Conservation (phyloP, 2,113 vertebrate species). For the Ochotona curzoniae region DNA sequence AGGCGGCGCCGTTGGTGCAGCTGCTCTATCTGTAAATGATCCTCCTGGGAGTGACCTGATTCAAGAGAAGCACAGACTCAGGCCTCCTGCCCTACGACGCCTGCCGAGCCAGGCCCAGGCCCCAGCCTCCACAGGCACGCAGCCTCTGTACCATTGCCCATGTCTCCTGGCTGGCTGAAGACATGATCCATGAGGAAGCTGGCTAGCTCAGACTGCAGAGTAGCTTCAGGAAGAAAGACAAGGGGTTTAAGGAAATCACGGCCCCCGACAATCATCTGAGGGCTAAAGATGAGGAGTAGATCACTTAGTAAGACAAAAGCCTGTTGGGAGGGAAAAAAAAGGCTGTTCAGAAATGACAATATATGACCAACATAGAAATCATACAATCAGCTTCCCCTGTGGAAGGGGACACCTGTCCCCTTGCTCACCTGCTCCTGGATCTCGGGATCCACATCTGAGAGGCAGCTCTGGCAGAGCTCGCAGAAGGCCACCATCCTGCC, state of each 20-base stretch:
- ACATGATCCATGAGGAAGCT: conserved; percentile 92
- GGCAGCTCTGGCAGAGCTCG: conserved; percentile 88
- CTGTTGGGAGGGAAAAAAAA: conserved; percentile 77
- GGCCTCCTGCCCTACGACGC: not conserved
- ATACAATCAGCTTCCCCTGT: not conserved
- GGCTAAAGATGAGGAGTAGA: conserved; percentile 90
- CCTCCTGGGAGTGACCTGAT: conserved; percentile 71
- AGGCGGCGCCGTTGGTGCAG: conserved; percentile 90
- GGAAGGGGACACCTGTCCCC: not conserved
- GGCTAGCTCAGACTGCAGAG: conserved; percentile 90
- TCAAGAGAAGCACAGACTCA: not conserved
- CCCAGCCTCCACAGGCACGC: not conserved
- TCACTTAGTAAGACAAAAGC: conserved; percentile 93
- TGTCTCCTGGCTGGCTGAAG: conserved; percentile 86
- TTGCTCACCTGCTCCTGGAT: conserved; percentile 89
- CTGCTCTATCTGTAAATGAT: conserved; percentile 81
- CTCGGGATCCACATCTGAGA: conserved; percentile 84
- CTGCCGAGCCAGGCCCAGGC: not conserved
- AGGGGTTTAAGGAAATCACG: conserved; percentile 80
- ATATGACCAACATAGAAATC: not conserved
- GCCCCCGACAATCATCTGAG: conserved; percentile 69
- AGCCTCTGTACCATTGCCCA: conserved; percentile 61
- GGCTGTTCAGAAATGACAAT: not conserved
- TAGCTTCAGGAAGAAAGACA: conserved; percentile 84
- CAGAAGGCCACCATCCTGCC: conserved; percentile 84